phyloP scores from a whole-genome alignment of 2,888 invertebrate species.

The Heteromurus nitidus region DNA sequence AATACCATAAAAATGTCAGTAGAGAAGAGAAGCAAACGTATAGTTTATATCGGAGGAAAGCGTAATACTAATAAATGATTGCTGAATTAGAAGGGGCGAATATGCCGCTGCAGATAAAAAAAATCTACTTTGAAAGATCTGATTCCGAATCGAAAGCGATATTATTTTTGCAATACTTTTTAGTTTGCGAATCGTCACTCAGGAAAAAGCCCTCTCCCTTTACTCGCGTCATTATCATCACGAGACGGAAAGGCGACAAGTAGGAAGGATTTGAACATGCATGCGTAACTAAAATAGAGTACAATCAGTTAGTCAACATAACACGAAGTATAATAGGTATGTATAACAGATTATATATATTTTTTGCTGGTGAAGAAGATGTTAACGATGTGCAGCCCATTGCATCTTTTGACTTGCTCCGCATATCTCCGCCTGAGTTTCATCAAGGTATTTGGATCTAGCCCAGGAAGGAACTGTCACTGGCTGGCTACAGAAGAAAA shows the following conservation, averaged over 20 bases:
- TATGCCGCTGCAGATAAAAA: background rate
- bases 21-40: background rate
- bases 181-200: slow-evolving; percentile 31
- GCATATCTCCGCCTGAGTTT: background rate
- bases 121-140: slow-evolving; percentile 16
- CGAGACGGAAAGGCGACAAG: slow-evolving; percentile 45
- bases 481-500: background rate
- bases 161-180: slow-evolving; percentile 40
- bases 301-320: slow-evolving; percentile 40
- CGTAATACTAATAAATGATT: background rate
- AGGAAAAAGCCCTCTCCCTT: too few relatives aligned
- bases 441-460: slow-evolving; percentile 38
- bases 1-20: slow-evolving; percentile 34
- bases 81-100: background rate
- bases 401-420: background rate
- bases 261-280: slow-evolving; percentile 24
- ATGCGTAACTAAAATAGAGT: slow-evolving; percentile 38
- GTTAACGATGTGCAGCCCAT: background rate
- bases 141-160: slow-evolving; percentile 62
- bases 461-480: slow-evolving; percentile 15
- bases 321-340: background rate
- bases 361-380: slow-evolving; percentile 1
- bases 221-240: slow-evolving; percentile 28
- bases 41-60: background rate
- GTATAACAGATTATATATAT: background rate